Evolutionary conservation across 2,888 invertebrate species (phyloP).

Genomic region (Lycaena phlaeas): DNA sequence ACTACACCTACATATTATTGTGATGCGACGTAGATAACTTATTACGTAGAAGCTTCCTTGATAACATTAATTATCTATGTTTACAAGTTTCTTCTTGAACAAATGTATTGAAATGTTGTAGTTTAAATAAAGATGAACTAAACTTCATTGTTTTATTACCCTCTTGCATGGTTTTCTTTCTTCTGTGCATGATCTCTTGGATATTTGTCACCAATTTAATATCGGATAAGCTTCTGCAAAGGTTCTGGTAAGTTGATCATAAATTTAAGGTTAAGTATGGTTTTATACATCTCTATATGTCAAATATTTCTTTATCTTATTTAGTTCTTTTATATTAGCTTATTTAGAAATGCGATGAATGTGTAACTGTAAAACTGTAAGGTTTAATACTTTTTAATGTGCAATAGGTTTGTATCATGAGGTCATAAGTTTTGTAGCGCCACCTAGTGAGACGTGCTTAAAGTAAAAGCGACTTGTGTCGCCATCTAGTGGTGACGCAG

Average conservation of each 20-base stretch:
- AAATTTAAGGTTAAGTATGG: neutral
- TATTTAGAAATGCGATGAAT: too few relatives aligned
- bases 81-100: constrained; percentile 44
- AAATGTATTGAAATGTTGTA: constrained; percentile 45
- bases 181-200: constrained; percentile 31
- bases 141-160: constrained; percentile 50
- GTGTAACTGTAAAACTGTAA: too few relatives aligned
- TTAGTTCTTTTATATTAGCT: neutral
- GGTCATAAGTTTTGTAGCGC: neutral
- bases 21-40: constrained; percentile 47
- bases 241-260: neutral
- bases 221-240: neutral
- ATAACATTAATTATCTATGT: constrained; percentile 39
- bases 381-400: too few relatives aligned
- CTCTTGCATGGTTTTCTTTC: constrained; percentile 26
- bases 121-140: constrained; percentile 54
- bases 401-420: neutral
- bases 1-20: too few relatives aligned
- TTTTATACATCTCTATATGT: neutral
- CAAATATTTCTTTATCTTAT: neutral
- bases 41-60: constrained; percentile 50
- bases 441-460: constrained; percentile 14
- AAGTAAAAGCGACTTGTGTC: constrained; percentile 60
- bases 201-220: neutral
- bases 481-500: constrained; percentile 85